Base-by-base conservation (phyloP, 2,797 vertebrate species). In the Valencia hispanica region DNA sequence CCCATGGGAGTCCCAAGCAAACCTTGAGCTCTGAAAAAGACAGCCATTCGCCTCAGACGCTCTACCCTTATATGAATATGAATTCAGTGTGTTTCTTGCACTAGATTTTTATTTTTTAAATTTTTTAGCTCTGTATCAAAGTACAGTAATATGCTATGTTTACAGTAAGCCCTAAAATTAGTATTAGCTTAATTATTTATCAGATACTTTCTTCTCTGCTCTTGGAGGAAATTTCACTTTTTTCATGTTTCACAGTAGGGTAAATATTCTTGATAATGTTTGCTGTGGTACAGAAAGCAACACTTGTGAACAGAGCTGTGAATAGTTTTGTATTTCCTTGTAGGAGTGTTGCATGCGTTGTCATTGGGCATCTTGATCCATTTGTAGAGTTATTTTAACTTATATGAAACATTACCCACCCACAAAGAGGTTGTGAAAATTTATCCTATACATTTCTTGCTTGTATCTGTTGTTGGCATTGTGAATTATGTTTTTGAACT, bases 231-330 rank as follows among this genome's bases (percentile, higher is more conserved):
- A 57, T 75, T 78, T 72, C 3, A 47, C 39, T 48, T 2, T 72
- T 81, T 79, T 79, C 4, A 74, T 74, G 39, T 72, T 32, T 75
- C 65, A 30, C 2, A 1, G 55, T 72, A 63, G 15, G n/a, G 30
- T 76, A 14, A 75, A 68, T 68, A 36, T 70, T 41, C 25, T 2
- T 18, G 68, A 63, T 71, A 22, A 36, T 43, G n/a, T 73, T 47
- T 45, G 41, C 27, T 27, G 9, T 65, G n/a, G n/a, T 65, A 45
- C 27, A 45, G 83, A n/a, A 55, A 63, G 75, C 77, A 55, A 39
- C 77, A 78, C 82, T 87, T 90, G 81, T 74, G 70, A 75, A 76
- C 70, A 77, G 70, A 78, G 79, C 74, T 71, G 71, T 77, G 76
- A 79, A 84, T 80, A 65, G 79, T 36, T 83, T 73, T 81, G 65